phyloP scores from a whole-genome alignment of 2,797 vertebrate genomes.

The Sebastes vulpes region DNA sequence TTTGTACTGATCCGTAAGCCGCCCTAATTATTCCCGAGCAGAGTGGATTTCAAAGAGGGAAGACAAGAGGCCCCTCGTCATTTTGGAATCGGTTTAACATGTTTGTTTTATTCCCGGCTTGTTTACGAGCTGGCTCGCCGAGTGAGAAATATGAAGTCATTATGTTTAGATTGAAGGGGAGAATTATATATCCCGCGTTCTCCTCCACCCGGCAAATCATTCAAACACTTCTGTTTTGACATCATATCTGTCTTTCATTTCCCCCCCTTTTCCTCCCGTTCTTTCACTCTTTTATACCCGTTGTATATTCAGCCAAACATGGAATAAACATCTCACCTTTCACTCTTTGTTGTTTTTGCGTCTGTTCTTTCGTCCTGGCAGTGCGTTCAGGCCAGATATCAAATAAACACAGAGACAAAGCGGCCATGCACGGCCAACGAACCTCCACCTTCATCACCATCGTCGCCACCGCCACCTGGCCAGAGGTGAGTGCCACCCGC shows the following conservation, averaged over 20 bases:
- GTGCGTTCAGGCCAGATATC: slow-evolving; percentile 42
- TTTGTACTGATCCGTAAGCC: slow-evolving; percentile 62
- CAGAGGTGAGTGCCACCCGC: slow-evolving; percentile 14
- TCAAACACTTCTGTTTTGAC: slow-evolving; percentile 58
- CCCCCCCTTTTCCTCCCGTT: background rate
- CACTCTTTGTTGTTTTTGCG: slow-evolving; percentile 1
- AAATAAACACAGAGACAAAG: slow-evolving; percentile 69
- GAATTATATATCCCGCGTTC: slow-evolving; percentile 34
- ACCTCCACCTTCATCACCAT: background rate
- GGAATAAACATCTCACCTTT: slow-evolving; percentile 65
- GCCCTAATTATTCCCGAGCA: slow-evolving; percentile 68
- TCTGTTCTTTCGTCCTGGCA: slow-evolving; percentile 44
- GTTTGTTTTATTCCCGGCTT: slow-evolving; percentile 61
- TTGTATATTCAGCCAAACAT: slow-evolving; percentile 49
- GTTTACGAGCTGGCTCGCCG: slow-evolving; percentile 44
- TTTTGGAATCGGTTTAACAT: slow-evolving; percentile 48
- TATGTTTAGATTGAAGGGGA: slow-evolving; percentile 50
- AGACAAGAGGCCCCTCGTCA: slow-evolving; percentile 63
- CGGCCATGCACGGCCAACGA: slow-evolving; percentile 16
- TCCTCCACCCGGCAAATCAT: slow-evolving; percentile 47
- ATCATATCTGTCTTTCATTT: slow-evolving; percentile 64
- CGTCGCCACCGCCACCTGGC: slow-evolving; percentile 7
- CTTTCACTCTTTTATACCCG: background rate
- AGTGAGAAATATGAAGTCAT: slow-evolving; percentile 57
- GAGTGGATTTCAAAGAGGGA: slow-evolving; percentile 66